Evolutionary conservation across 53 echinoderm and acorn worm species (phyloP).

Genomic region (Echinarachnius parma): DNA sequence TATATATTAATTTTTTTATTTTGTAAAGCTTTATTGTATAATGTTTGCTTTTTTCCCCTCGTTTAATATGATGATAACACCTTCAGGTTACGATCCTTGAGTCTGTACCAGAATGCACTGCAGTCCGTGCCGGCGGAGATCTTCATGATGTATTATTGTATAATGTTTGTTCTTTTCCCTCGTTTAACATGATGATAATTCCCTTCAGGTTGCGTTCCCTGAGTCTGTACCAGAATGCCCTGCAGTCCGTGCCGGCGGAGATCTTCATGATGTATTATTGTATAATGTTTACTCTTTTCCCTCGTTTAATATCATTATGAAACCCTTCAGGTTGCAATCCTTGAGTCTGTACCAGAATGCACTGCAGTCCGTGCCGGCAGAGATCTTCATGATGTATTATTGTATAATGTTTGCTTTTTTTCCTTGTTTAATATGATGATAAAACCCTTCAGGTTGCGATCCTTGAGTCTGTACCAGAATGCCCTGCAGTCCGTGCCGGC

Average conservation of each 20-base stretch:
- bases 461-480: conserved; percentile 23
- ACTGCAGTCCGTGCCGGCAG: conserved; percentile 25
- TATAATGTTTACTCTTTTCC: too few species aligned
- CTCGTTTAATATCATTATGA: too few species aligned
- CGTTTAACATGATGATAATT: too few species aligned
- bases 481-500: conserved; percentile 19
- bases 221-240: conserved; percentile 22
- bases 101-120: conserved; percentile 30
- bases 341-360: conserved; percentile 22
- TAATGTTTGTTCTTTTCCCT: too few species aligned
- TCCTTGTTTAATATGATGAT: too few species aligned
- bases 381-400: conserved; percentile 38
- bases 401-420: too few species aligned
- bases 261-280: conserved; percentile 38
- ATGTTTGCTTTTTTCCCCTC: too few species aligned
- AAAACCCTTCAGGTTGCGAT: conserved; percentile 21
- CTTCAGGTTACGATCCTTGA: conserved; percentile 9
- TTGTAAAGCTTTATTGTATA: too few species aligned
- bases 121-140: conserved; percentile 27
- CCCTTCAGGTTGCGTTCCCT: conserved; percentile 17
- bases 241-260: conserved; percentile 28
- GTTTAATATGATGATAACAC: not conserved
- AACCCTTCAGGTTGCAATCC: conserved; percentile 17
- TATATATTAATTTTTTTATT: too few species aligned
- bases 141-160: conserved; percentile 37